Evolutionary conservation across 2,888 invertebrate genomes (phyloP).

Genomic region (Ormyrus nitidulus): DNA sequence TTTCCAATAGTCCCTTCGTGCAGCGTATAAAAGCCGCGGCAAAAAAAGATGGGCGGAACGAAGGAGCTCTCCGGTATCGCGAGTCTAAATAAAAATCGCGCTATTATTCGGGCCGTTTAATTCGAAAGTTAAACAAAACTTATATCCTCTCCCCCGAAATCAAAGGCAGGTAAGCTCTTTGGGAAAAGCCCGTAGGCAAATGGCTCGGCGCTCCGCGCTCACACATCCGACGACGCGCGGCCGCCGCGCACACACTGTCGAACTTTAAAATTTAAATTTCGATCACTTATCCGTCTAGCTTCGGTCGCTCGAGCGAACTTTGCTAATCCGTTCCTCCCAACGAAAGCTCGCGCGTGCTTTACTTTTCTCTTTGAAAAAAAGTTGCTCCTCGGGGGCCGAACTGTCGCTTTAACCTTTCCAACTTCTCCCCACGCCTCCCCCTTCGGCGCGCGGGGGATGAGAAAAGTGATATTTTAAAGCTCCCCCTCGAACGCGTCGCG

Average conservation of each 20-base stretch:
- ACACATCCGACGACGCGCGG: not conserved
- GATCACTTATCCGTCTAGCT: constrained; percentile 48
- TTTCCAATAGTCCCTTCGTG: not conserved
- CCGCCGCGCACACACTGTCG: not conserved
- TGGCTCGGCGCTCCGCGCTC: not conserved
- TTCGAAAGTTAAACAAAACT: constrained; percentile 43
- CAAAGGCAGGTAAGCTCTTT: constrained; percentile 40
- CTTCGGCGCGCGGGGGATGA: not conserved
- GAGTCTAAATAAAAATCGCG: not conserved
- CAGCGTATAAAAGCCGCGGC: no score
- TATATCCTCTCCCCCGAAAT: constrained; percentile 11
- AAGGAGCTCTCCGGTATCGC: not conserved
- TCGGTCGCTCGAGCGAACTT: constrained; percentile 14
- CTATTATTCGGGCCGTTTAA: constrained; percentile 28
- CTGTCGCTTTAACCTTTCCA: constrained; percentile 1
- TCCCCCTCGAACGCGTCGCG: not conserved
- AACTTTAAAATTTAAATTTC: constrained; percentile 55
- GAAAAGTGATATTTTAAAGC: constrained; percentile 31
- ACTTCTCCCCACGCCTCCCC: no score
- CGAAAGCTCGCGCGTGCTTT: constrained; percentile 10
- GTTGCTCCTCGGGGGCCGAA: constrained; percentile 12
- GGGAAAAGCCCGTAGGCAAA: not conserved
- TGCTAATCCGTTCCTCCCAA: constrained; percentile 30
- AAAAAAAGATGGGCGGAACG: not conserved
- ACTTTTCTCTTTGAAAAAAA: constrained; percentile 52